Evolutionary conservation across 1,140 invertebrate genomes (phyloP), one percentile per base, ranked within the genome.

Genomic region (Ylistrum balloti): DNA sequence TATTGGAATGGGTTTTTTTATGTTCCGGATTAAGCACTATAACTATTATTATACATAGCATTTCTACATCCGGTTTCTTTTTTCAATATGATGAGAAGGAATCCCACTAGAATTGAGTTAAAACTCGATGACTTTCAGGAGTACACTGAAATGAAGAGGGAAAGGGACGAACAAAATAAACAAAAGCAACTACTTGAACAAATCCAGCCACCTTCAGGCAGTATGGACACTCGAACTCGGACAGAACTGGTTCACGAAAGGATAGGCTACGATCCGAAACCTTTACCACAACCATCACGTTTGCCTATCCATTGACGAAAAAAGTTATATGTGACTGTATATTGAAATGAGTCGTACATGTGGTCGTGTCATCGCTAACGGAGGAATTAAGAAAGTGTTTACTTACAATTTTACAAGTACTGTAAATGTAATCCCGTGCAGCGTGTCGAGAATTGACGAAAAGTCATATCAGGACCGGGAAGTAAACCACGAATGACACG

Each of bases 61-160:
- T n/a, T n/a, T n/a, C 28, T 17, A 28, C 5, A 28, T 74, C 56
- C 56, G 56, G 56, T 74, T n/a, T 28, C 5, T 74, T 74, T 11
- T 74, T 74, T 74, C 56, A 93, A 22, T 94, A 98, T 98, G 98
- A 97, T 98, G 95, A 97, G 98, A 91, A 97, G 98, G 89, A 97
- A 97, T 87, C 97, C 98, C 88, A 98, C 98, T 22, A 97, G 97
- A 93, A 97, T 98, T 91, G 97, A 97, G 91, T 96, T 98, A 91
- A 98, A 98, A 95, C 96, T 98, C 28, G 97, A 98, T 35, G 98
- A 98, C 96, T 96, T 98, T 34, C 97, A 97, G 93, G 98, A 98
- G 94, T 98, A 97, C 94, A 97, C 98, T 96, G 97, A 95, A 93
- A 91, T 94, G 88, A 94, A 94, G 85, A 93, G 94, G 85, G 92